Evolutionary conservation across 2,888 invertebrate genomes (phyloP).

Genomic region (Antheraea yamamai): DNA sequence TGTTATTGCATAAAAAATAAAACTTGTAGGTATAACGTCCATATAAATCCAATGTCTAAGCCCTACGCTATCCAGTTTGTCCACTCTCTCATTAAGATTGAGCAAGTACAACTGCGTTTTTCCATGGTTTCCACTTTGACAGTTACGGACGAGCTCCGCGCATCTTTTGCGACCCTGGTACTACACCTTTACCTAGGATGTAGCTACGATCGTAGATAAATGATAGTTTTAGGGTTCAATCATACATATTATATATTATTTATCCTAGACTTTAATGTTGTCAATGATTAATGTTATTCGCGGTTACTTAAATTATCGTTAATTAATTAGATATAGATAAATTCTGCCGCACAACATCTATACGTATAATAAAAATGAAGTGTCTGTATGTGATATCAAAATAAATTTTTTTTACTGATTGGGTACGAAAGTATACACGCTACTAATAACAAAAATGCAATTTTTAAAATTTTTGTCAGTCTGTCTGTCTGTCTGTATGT

Average conservation of each 20-base stretch:
- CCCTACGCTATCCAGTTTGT: slow-evolving; percentile 76
- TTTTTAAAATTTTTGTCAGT: too few species aligned
- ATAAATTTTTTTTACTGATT: too few species aligned
- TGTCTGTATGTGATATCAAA: too few species aligned
- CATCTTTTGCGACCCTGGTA: slow-evolving; percentile 65
- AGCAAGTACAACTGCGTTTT: slow-evolving; percentile 67
- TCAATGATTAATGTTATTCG: too few species aligned
- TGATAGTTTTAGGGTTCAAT: background rate
- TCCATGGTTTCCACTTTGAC: slow-evolving; percentile 48
- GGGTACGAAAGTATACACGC: too few species aligned
- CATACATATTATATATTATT: background rate
- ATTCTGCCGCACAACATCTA: too few species aligned
- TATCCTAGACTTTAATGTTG: background rate
- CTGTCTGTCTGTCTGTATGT: too few species aligned
- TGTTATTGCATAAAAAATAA: background rate
- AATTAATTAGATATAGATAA: too few species aligned
- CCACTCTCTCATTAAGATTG: slow-evolving; percentile 81
- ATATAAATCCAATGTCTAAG: slow-evolving; percentile 42
- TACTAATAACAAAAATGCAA: too few species aligned
- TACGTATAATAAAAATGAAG: too few species aligned
- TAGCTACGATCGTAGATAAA: slow-evolving; percentile 76
- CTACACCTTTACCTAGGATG: slow-evolving; percentile 65
- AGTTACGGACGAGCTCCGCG: slow-evolving; percentile 52
- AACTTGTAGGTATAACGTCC: slow-evolving; percentile 44
- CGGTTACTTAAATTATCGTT: too few species aligned